Percentiles rank a stretch among this genome's conserved stretches.
Evolutionary conservation across 1,140 invertebrate species (phyloP).

Genomic region (Drosophila rufa): DNA sequence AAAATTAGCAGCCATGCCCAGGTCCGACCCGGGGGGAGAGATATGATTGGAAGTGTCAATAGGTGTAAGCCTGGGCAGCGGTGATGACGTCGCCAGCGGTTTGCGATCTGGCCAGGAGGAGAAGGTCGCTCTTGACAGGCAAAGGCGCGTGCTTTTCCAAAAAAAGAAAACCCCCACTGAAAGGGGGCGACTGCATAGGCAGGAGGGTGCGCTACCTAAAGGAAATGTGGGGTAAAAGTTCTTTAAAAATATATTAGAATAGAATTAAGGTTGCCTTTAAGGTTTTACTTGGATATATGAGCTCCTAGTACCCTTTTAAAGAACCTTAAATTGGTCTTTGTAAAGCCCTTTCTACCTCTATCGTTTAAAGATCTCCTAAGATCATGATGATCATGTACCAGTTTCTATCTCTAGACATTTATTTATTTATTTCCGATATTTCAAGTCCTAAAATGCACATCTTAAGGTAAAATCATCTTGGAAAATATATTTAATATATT

Average conservation of each 20-base stretch:
- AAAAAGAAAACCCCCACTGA: not conserved
- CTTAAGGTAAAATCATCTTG: not conserved
- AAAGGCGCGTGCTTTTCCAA: conserved; percentile 8
- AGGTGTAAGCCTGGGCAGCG: conserved; percentile 49
- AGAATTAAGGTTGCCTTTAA: no score
- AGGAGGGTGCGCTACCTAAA: not conserved
- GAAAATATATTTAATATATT: no score
- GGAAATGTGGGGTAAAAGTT: no score
- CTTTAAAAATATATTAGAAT: no score
- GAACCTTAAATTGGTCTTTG: no score
- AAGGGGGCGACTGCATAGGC: not conserved
- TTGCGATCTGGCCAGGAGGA: conserved; percentile 7
- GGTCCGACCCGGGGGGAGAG: conserved; percentile 38
- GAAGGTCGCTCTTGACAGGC: not conserved
- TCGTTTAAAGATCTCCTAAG: no score
- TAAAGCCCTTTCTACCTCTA: no score
- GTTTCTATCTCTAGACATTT: not conserved
- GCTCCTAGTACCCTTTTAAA: no score
- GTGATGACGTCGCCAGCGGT: conserved; percentile 36
- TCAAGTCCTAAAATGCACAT: not conserved
- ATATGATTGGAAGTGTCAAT: conserved; percentile 81
- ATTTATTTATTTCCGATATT: not conserved
- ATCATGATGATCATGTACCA: no score
- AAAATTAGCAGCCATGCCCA: conserved; percentile 39
- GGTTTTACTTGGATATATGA: not conserved